Conservation (phyloP, 2,113 vertebrate species). For the Labeo rohita region DNA sequence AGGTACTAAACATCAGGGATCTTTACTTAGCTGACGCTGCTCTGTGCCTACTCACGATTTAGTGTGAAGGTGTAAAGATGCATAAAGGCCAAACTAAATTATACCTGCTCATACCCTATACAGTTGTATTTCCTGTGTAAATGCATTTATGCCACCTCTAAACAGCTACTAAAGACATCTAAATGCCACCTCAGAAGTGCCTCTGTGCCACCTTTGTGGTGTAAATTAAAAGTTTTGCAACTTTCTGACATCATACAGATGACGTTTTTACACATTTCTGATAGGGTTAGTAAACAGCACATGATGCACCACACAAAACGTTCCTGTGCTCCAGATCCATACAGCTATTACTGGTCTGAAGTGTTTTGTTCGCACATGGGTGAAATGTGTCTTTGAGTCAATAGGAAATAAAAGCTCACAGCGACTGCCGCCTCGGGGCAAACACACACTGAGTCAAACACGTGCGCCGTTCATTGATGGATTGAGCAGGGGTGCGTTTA, state of each 20-base stretch:
- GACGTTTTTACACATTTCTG: background rate
- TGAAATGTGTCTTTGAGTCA: background rate
- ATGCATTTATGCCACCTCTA: background rate
- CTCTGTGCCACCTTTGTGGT: too few species aligned
- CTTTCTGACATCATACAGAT: background rate
- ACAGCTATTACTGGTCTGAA: slow-evolving; percentile 22
- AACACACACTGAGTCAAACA: background rate
- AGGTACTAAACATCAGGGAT: background rate
- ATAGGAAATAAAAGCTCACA: background rate
- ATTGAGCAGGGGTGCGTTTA: background rate
- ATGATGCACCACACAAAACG: background rate
- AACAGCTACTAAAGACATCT: too few species aligned
- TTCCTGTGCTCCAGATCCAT: background rate
- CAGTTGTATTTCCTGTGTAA: too few species aligned
- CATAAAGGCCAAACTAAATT: background rate
- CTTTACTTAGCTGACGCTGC: background rate
- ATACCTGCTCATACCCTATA: too few species aligned
- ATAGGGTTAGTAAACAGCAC: background rate
- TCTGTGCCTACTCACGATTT: too few species aligned
- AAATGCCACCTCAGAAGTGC: background rate
- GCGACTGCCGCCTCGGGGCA: background rate
- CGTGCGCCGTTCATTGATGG: slow-evolving; percentile 3
- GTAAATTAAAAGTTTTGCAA: background rate
- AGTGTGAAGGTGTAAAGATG: background rate
- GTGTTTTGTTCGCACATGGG: slow-evolving; percentile 31